A percentile compares a stretch with the other conserved stretches of the same genome.
Conservation (phyloP, 2,797 vertebrate species). For the Acestrorhynchus altus region DNA sequence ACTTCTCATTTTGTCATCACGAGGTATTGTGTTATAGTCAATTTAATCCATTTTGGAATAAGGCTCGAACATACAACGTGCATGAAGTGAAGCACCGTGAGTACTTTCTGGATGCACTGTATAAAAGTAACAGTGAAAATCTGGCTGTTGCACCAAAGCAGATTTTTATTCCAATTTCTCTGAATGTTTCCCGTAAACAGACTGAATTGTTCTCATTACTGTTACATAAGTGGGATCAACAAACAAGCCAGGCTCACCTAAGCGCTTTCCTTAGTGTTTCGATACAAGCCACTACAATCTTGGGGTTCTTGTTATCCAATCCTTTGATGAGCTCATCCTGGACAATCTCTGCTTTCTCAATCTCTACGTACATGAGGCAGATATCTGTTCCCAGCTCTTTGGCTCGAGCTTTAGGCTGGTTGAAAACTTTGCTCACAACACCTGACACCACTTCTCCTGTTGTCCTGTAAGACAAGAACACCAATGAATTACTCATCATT, state of each 20-base stretch:
- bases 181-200: background rate
- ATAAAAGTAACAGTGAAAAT: too few relatives aligned
- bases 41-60: too few relatives aligned
- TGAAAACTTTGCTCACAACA: conserved; percentile 97
- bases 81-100: too few relatives aligned
- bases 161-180: conserved; percentile 9
- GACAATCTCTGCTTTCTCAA: conserved; percentile 92
- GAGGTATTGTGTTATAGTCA: too few relatives aligned
- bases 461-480: conserved; percentile 81
- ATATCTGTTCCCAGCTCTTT: conserved; percentile 95
- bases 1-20: too few relatives aligned
- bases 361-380: conserved; percentile 96
- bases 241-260: conserved; percentile 77
- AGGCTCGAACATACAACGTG: too few relatives aligned
- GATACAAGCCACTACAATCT: conserved; percentile 91
- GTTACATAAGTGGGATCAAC: background rate
- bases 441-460: conserved; percentile 94
- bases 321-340: conserved; percentile 97
- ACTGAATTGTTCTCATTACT: background rate
- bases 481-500: background rate
- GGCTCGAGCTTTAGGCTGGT: conserved; percentile 96
- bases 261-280: conserved; percentile 91
- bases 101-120: too few relatives aligned
- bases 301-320: conserved; percentile 97
- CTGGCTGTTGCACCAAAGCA: background rate